These are phyloP conservation scores for Hirtodrosophila duncani DNA, from an alignment of 2,888 invertebrate genomes.

Conservation along the genomic window DNA sequence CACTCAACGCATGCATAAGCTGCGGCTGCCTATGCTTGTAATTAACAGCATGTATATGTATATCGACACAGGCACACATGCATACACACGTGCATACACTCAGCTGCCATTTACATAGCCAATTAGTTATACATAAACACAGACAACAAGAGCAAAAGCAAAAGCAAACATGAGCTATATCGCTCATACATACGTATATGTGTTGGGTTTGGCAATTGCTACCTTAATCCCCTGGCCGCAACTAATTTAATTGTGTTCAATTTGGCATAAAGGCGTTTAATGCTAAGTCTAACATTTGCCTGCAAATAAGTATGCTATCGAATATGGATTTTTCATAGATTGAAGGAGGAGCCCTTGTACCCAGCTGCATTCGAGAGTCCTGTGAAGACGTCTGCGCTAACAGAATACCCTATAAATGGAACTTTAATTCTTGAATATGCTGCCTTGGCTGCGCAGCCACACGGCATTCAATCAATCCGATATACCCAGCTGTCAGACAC, in stretches of 20 bases:
- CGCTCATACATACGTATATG: constrained; percentile 6
- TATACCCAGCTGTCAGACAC: too few relatives aligned
- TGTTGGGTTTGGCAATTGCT: constrained; percentile 29
- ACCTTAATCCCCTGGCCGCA: constrained; percentile 64
- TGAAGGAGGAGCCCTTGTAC: too few relatives aligned
- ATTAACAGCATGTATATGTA: constrained; percentile 54
- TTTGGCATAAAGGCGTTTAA: constrained; percentile 67
- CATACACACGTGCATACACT: constrained; percentile 31
- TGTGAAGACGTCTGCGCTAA: too few relatives aligned
- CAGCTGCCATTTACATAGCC: constrained; percentile 66
- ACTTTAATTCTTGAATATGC: too few relatives aligned
- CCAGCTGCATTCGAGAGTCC: too few relatives aligned
- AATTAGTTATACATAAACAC: constrained; percentile 63
- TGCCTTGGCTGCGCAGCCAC: too few relatives aligned
- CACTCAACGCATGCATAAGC: constrained; percentile 43
- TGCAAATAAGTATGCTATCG: constrained; percentile 8
- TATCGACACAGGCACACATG: constrained; percentile 15
- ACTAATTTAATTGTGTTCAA: constrained; percentile 71
- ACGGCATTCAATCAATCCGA: too few relatives aligned
- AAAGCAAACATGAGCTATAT: constrained; percentile 1
- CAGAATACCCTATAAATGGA: too few relatives aligned
- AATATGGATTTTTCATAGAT: constrained; percentile 22
- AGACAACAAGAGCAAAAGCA: constrained; percentile 22
- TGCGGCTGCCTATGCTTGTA: constrained; percentile 54
- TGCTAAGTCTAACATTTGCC: constrained; percentile 43